Percentiles rank a stretch among this genome's conserved stretches.
These are phyloP conservation scores for Drosophila pectinifera DNA, from an alignment of 1,140 invertebrate species.

Conservation along the genomic window DNA sequence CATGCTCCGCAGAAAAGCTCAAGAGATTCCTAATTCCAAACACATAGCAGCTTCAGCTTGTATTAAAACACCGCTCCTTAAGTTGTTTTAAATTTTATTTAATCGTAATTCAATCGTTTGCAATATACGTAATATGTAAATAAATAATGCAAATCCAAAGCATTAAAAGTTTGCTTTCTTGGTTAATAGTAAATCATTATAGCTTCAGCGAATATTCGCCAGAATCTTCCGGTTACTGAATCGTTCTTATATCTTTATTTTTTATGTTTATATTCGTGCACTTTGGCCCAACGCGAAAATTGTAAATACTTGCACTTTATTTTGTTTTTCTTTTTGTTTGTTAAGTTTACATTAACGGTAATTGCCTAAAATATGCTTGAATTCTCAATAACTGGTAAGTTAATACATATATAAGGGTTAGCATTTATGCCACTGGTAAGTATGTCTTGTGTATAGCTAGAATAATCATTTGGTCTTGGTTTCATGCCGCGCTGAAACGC, in stretches of 20 bases:
- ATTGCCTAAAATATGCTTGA: slow-evolving; percentile 43
- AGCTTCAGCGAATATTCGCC: slow-evolving; percentile 31
- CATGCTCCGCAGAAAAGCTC: neutral
- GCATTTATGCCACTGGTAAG: slow-evolving; percentile 29
- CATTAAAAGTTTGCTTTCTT: slow-evolving; percentile 67
- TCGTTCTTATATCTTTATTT: slow-evolving; percentile 11
- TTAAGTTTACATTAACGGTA: slow-evolving; percentile 37
- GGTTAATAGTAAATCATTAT: slow-evolving; percentile 45
- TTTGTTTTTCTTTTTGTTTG: slow-evolving; percentile 13
- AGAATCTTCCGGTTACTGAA: slow-evolving; percentile 16
- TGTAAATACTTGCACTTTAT: slow-evolving; percentile 77
- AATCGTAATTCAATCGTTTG: slow-evolving; percentile 47
- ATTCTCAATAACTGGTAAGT: slow-evolving; percentile 37
- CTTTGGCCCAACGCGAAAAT: slow-evolving; percentile 53
- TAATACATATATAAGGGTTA: slow-evolving; percentile 27
- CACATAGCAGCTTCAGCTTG: neutral
- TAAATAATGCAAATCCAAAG: slow-evolving; percentile 81
- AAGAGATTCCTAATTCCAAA: neutral
- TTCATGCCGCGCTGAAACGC: slow-evolving; percentile 59
- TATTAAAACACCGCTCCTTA: neutral
- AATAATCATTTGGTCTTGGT: slow-evolving; percentile 61
- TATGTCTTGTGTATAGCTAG: slow-evolving; percentile 39
- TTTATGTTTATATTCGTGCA: slow-evolving; percentile 25
- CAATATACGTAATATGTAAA: slow-evolving; percentile 54
- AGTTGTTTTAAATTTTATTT: slow-evolving; percentile 46